phyloP scores from a whole-genome alignment of 2,113 vertebrate genomes.

The Pitta sordida region DNA sequence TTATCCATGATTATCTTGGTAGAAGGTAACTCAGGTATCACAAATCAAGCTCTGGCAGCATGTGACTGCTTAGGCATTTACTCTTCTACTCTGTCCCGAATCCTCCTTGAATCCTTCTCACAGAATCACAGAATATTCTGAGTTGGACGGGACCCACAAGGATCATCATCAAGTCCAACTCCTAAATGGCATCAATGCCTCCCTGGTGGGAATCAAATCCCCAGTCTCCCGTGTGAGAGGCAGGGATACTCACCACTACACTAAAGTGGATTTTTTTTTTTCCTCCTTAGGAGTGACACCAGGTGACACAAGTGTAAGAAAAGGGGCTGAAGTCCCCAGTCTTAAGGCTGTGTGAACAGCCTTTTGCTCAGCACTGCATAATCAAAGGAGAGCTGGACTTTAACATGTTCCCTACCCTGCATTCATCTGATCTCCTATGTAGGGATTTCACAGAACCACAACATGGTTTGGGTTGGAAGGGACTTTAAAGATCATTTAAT shows the following conservation, averaged over 20 bases:
- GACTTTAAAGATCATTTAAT: background rate
- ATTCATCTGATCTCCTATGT: accelerated
- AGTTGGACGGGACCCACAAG: no score
- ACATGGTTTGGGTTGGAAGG: background rate
- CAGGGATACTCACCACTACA: no score
- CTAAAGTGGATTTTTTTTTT: no score
- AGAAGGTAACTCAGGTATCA: background rate
- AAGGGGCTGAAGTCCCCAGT: background rate
- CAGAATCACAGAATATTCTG: no score
- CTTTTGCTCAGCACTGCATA: background rate
- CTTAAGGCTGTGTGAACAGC: background rate
- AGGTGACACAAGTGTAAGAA: background rate
- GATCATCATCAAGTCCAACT: no score
- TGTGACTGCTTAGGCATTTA: background rate
- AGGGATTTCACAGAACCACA: background rate
- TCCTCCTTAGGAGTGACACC: background rate
- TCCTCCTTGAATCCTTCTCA: background rate
- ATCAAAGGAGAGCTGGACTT: background rate
- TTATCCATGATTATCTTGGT: background rate
- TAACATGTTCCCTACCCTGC: background rate
- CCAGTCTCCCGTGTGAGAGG: no score
- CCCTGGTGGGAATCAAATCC: no score
- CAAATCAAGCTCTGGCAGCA: background rate
- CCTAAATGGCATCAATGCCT: no score
- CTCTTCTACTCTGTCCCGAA: background rate